phyloP scores from a whole-genome alignment of 1,140 invertebrate species.

The Drusus annulatus region DNA sequence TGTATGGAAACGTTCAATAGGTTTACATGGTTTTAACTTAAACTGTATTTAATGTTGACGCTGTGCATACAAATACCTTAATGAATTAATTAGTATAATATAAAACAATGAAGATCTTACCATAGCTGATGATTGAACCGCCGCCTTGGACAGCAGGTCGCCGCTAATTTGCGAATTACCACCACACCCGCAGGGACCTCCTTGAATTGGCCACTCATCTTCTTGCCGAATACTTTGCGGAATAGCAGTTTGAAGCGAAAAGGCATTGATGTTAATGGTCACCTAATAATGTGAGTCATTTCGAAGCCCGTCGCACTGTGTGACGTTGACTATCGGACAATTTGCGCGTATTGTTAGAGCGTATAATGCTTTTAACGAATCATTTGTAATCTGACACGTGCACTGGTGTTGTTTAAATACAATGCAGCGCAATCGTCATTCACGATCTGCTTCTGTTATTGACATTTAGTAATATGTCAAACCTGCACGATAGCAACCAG shows the following conservation, averaged over 20 bases:
- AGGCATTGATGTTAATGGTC: slow-evolving; percentile 23
- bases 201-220: not conserved
- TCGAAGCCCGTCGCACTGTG: not conserved
- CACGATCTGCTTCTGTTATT: no score
- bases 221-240: not conserved
- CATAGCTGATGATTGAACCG: slow-evolving; percentile 33
- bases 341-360: no score
- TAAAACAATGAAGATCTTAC: slow-evolving; percentile 22
- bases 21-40: no score
- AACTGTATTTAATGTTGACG: no score
- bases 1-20: no score
- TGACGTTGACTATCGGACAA: not conserved
- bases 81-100: not conserved
- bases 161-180: slow-evolving; percentile 14
- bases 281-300: slow-evolving; percentile 18
- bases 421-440: no score
- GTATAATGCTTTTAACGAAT: no score
- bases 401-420: no score
- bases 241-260: not conserved
- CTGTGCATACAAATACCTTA: not conserved
- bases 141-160: slow-evolving; percentile 17
- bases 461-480: no score
- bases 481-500: no score
- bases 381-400: no score
- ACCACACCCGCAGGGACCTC: slow-evolving; percentile 15